Evolutionary conservation across 2,888 invertebrate species (phyloP).

Genomic region (Buathra laborator): DNA sequence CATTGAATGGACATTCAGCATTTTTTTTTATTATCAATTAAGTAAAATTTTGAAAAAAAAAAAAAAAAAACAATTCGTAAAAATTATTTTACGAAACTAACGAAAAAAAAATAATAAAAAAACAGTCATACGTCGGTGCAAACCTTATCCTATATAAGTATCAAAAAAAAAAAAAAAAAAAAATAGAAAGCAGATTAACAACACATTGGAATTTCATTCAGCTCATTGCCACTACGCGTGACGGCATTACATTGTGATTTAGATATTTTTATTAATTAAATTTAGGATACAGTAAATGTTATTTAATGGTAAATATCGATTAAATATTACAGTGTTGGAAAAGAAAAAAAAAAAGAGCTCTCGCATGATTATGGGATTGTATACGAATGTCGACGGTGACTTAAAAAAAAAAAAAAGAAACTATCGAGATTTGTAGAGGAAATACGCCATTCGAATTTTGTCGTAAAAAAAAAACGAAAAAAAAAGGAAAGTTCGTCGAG

Average conservation of each 20-base stretch:
- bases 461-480: neutral
- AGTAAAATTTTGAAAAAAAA: neutral
- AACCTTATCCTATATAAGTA: constrained; percentile 67
- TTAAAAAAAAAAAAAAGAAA: constrained; percentile 67
- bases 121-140: constrained; percentile 73
- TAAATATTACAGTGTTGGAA: constrained; percentile 77
- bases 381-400: constrained; percentile 76
- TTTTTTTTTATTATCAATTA: neutral
- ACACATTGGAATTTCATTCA: constrained; percentile 48
- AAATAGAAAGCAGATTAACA: constrained; percentile 22
- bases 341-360: constrained; percentile 53
- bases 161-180: constrained; percentile 33
- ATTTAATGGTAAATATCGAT: constrained; percentile 81
- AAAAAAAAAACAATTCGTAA: neutral
- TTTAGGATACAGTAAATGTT: constrained; percentile 81
- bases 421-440: neutral
- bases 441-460: constrained; percentile 14
- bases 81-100: neutral
- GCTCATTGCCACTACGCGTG: constrained; percentile 67
- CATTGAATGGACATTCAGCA: constrained; percentile 11
- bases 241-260: constrained; percentile 82
- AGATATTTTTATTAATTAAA: constrained; percentile 83
- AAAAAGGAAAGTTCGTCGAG: neutral
- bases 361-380: constrained; percentile 67
- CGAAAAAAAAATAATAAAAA: neutral